Base-by-base conservation (phyloP, 2,113 vertebrate species). In the Furnarius figulus region DNA sequence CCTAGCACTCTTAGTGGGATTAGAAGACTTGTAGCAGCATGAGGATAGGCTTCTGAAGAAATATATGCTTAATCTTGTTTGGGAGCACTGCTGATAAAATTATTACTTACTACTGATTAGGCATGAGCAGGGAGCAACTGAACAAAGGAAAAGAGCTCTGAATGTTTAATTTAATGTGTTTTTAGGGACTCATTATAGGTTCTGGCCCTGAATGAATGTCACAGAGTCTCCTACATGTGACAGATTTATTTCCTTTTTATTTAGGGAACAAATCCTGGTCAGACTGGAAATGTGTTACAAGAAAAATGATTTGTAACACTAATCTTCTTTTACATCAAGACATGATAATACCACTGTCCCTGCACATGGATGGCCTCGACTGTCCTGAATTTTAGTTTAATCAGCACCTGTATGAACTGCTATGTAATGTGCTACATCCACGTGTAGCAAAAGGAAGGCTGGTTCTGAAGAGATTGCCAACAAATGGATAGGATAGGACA, bases 361-460 rank as follows among this genome's bases (percentile, higher is more conserved):
- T 52, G 49, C n/a, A 52, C 33, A 53, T 0, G 0, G 28, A 65
- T 83, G 37, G 52, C 47, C 40, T 25, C 13, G 17, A 19, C 52
- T 55, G 20, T 44, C 27, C 35, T 93, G 56, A 85, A 70, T 82
- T 81, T 84, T 46, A 76, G 76, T 80, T 80, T 55, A 78, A 91
- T 46, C 24, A 74, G 50, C 23, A 63, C 28, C 39, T 67, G 12
- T 59, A 63, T 66, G 42, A 81, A 53, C 37, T n/a, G 20, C 46
- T 62, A 19, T 19, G 9, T 35, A 73, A 70, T 35, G 31, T 27
- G 44, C 71, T 72, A 71, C 31, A 61, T 17, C 22, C 11, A 42
- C 9, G 22, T 2, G 16, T 39, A 33, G 33, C 42, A 33, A 62
- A 75, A 75, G 30, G 49, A 79, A 83, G 21, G 35, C 63, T 44